Evolutionary conservation across 35 echinoderm and acorn worm species (phyloP).

Genomic region (Holothuria glaberrima): DNA sequence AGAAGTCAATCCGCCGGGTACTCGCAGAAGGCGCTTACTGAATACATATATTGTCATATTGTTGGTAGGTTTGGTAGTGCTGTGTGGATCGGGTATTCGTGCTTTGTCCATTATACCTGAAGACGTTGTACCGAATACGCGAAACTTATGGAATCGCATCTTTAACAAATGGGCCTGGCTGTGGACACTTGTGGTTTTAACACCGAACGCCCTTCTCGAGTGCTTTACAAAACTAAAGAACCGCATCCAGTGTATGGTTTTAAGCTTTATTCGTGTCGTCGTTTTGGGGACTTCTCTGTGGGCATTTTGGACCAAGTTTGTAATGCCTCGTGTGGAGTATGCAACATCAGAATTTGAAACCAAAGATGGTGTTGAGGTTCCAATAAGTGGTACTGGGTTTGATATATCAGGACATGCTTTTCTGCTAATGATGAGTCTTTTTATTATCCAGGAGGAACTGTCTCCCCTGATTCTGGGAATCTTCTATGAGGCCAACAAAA

Average conservation of each 20-base stretch:
- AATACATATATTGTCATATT: slow-evolving; percentile 25
- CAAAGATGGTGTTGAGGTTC: slow-evolving; percentile 27
- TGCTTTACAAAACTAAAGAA: neutral
- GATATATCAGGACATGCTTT: slow-evolving; percentile 87
- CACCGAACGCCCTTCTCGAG: slow-evolving; percentile 60
- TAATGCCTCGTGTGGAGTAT: slow-evolving; percentile 67
- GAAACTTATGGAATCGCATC: slow-evolving; percentile 73
- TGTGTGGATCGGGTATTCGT: slow-evolving; percentile 16
- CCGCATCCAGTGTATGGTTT: slow-evolving; percentile 20
- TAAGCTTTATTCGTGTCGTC: slow-evolving; percentile 32
- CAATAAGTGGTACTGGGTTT: slow-evolving; percentile 62
- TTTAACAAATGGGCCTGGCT: slow-evolving; percentile 88
- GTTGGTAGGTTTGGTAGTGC: slow-evolving; percentile 56
- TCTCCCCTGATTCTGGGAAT: neutral
- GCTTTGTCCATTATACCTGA: slow-evolving; percentile 9
- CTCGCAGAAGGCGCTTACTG: neutral
- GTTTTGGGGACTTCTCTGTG: slow-evolving; percentile 61
- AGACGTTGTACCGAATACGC: slow-evolving; percentile 53
- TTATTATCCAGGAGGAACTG: slow-evolving; percentile 76
- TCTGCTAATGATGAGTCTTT: slow-evolving; percentile 67
- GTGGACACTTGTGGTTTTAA: slow-evolving; percentile 72
- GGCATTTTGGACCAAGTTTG: slow-evolving; percentile 73
- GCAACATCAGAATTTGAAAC: slow-evolving; percentile 55
- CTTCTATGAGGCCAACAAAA: neutral
- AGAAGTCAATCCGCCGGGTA: no score